These are phyloP conservation scores for Erebia ligea DNA, from an alignment of 2,888 invertebrate species.

Conservation along the genomic window DNA sequence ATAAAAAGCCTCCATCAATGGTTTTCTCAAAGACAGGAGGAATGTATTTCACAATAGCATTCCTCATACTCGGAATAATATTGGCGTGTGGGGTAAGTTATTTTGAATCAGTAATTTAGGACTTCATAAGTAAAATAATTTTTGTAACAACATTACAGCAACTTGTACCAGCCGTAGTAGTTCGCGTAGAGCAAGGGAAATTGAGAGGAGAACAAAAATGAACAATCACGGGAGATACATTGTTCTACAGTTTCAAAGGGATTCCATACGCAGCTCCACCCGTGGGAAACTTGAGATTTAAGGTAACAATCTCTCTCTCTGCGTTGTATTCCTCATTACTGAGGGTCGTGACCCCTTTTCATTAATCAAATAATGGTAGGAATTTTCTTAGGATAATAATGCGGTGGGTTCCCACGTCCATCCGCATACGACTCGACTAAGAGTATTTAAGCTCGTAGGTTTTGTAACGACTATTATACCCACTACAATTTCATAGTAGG, in stretches of 20 bases:
- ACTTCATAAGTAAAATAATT: background rate
- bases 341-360: too few relatives aligned
- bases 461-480: too few relatives aligned
- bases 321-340: too few relatives aligned
- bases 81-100: background rate
- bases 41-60: background rate
- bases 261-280: constrained; percentile 18
- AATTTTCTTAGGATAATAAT: too few relatives aligned
- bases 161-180: background rate
- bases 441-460: too few relatives aligned
- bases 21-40: background rate
- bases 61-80: background rate
- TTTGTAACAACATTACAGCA: constrained; percentile 1
- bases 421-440: too few relatives aligned
- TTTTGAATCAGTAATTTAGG: background rate
- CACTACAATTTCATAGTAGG: too few relatives aligned
- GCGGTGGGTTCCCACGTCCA: too few relatives aligned
- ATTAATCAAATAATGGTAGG: too few relatives aligned
- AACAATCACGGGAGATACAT: constrained; percentile 4
- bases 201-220: constrained; percentile 5
- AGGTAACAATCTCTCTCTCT: too few relatives aligned
- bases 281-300: constrained; percentile 15
- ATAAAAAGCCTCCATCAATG: background rate
- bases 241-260: constrained; percentile 15
- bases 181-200: constrained; percentile 2